Conservation (phyloP, 1,140 invertebrate genomes). For the Aradophagus sp. region DNA sequence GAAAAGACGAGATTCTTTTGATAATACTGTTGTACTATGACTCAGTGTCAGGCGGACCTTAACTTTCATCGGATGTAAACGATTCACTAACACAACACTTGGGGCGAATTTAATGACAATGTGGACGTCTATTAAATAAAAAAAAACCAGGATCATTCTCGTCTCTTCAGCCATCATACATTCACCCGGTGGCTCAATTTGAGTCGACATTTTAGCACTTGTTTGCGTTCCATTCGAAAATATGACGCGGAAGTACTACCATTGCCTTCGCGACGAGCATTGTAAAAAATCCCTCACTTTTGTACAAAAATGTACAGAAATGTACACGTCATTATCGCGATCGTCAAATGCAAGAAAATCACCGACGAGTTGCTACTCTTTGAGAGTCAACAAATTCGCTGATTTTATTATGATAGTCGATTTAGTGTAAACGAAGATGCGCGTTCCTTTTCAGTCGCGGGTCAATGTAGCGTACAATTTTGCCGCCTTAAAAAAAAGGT, state of each 20-base stretch:
- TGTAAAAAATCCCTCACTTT: conserved; percentile 39
- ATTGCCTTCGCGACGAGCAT: conserved; percentile 15
- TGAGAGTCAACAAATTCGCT: too few species aligned
- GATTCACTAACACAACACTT: conserved; percentile 3
- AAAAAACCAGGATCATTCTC: conserved; percentile 1
- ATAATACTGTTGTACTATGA: too few species aligned
- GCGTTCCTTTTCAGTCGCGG: too few species aligned
- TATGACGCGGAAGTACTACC: conserved; percentile 19
- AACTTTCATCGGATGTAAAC: conserved; percentile 22
- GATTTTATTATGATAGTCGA: too few species aligned
- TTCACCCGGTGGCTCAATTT: conserved; percentile 49
- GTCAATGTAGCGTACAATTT: too few species aligned
- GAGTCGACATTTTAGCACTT: conserved; percentile 30
- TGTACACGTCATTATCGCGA: conserved; percentile 9
- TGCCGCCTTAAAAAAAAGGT: too few species aligned
- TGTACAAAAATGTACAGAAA: conserved; percentile 47
- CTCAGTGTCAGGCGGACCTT: too few species aligned
- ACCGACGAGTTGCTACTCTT: too few species aligned
- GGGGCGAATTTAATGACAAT: conserved; percentile 11
- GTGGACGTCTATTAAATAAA: conserved; percentile 8
- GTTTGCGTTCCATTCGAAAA: conserved; percentile 25
- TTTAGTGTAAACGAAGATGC: too few species aligned
- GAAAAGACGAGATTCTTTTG: too few species aligned
- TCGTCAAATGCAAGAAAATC: too few species aligned
- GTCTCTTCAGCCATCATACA: conserved; percentile 12